Percentiles rank a stretch among this genome's conserved stretches.
Evolutionary conservation across 2,888 invertebrate species (phyloP).

Genomic region (Helicoverpa assulta): DNA sequence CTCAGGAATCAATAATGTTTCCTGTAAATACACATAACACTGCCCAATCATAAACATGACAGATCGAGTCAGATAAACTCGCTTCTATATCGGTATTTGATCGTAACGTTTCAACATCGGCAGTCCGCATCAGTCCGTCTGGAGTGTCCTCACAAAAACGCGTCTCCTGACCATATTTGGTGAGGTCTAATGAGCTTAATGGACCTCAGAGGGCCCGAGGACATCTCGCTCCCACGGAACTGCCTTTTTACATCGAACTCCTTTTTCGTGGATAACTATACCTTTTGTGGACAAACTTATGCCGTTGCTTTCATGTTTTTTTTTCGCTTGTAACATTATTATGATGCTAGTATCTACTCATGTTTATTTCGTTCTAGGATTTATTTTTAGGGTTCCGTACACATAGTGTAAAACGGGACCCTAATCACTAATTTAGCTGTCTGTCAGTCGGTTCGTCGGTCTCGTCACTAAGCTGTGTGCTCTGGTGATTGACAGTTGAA

Average conservation of each 20-base stretch:
- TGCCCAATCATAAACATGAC: not conserved
- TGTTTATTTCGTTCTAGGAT: not conserved
- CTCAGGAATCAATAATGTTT: not conserved
- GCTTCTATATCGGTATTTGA: constrained; percentile 53
- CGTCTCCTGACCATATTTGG: constrained; percentile 76
- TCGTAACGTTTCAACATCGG: constrained; percentile 65
- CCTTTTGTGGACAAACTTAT: constrained; percentile 45
- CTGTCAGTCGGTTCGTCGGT: too few relatives aligned
- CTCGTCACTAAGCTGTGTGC: too few relatives aligned
- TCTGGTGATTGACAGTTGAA: too few relatives aligned
- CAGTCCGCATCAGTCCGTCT: constrained; percentile 59
- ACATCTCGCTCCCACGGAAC: constrained; percentile 77
- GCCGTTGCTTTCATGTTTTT: constrained; percentile 18
- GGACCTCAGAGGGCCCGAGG: constrained; percentile 63
- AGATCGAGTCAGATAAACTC: not conserved
- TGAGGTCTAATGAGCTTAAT: constrained; percentile 79
- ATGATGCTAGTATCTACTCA: not conserved
- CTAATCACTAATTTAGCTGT: too few relatives aligned
- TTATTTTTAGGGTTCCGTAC: not conserved
- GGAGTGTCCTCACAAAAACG: constrained; percentile 70
- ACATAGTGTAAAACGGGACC: too few relatives aligned
- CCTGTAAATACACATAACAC: not conserved
- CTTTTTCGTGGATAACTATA: constrained; percentile 65
- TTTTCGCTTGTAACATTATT: not conserved
- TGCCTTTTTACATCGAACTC: constrained; percentile 67